These are phyloP conservation scores for Drosophila subpulchrella DNA, from an alignment of 1,140 invertebrate species.

Conservation along the genomic window DNA sequence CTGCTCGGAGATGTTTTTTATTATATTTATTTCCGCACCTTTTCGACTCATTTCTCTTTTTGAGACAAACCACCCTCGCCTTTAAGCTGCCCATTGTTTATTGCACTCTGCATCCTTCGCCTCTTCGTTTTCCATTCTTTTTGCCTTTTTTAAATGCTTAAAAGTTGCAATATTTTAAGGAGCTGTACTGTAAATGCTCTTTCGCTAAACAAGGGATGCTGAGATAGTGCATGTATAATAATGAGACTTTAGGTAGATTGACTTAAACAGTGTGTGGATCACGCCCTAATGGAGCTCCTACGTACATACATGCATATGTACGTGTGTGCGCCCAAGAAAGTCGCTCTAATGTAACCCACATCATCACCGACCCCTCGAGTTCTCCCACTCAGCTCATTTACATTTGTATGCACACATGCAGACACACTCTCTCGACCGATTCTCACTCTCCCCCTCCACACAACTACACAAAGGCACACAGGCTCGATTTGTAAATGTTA, in stretches of 20 bases:
- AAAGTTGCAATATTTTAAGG: neutral
- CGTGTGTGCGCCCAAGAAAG: neutral
- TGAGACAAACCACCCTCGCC: conserved; percentile 13
- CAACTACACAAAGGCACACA: conserved; percentile 14
- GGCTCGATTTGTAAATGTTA: conserved; percentile 14
- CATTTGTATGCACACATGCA: conserved; percentile 13
- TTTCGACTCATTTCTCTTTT: conserved; percentile 33
- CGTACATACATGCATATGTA: too few relatives aligned
- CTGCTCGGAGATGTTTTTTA: conserved; percentile 40
- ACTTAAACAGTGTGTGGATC: neutral
- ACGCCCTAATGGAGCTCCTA: neutral
- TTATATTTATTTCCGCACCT: conserved; percentile 26
- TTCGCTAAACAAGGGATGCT: neutral
- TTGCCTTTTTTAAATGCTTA: neutral
- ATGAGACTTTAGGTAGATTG: neutral
- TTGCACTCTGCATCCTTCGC: neutral
- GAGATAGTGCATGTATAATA: neutral
- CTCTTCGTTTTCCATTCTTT: neutral
- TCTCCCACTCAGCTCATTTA: conserved; percentile 12
- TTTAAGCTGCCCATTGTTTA: neutral
- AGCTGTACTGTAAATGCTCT: neutral
- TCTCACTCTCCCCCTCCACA: conserved; percentile 5
- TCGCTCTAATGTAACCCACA: conserved; percentile 4
- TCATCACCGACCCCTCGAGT: neutral
- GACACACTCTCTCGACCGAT: conserved; percentile 11